These are phyloP conservation scores for Strigops habroptila DNA, from an alignment of 2,113 vertebrate genomes.

Conservation along the genomic window DNA sequence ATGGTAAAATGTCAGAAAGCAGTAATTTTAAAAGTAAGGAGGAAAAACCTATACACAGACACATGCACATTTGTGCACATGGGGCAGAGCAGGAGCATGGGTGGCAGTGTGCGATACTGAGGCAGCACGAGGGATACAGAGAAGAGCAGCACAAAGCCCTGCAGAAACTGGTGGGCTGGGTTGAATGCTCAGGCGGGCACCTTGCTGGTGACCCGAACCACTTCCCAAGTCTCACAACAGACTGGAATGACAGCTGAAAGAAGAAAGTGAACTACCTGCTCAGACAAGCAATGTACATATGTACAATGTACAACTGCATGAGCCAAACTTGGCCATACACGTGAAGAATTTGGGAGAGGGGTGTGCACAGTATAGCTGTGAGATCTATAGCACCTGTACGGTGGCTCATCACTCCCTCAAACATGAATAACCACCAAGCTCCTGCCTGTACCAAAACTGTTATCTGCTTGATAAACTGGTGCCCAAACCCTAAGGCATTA, in stretches of 20 bases:
- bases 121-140: not conserved
- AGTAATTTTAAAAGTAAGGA: not conserved
- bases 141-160: not conserved
- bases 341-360: not conserved
- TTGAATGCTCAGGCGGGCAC: not conserved
- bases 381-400: fast-evolving
- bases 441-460: not conserved
- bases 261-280: fast-evolving
- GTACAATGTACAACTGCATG: no score
- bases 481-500: not conserved
- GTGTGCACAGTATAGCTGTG: fast-evolving
- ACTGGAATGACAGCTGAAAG: not conserved
- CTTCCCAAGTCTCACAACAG: not conserved
- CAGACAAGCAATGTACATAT: not conserved
- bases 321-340: not conserved
- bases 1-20: not conserved
- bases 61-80: fast-evolving
- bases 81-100: not conserved
- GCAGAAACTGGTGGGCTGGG: fast-evolving
- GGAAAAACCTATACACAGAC: not conserved
- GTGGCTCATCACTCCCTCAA: not conserved
- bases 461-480: not conserved
- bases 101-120: fast-evolving
- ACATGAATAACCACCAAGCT: not conserved
- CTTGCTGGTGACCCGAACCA: not conserved